Evolutionary conservation across 2,797 vertebrate species (phyloP).

Genomic region (Momotus momota): DNA sequence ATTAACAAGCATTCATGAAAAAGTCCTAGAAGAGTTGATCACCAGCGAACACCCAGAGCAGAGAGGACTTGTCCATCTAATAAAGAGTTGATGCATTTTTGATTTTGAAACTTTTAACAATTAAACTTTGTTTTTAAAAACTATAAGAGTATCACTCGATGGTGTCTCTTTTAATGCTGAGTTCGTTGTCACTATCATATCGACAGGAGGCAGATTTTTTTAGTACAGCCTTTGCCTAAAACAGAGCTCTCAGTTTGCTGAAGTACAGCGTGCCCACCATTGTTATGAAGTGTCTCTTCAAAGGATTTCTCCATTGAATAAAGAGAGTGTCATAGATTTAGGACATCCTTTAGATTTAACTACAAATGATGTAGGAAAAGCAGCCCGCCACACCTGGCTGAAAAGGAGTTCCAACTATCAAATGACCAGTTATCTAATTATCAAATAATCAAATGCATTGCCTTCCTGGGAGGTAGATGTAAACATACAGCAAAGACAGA

Average conservation of each 20-base stretch:
- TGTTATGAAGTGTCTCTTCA: not conserved
- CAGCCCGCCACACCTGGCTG: not conserved
- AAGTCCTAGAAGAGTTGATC: not conserved
- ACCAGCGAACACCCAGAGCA: not conserved
- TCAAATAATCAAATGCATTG: not conserved
- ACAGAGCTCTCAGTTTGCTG: not conserved
- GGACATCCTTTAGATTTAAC: not conserved
- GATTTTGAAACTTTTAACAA: slow-evolving; percentile 32
- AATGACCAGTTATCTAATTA: not conserved
- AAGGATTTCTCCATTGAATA: not conserved
- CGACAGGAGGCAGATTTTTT: not conserved
- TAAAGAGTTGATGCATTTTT: slow-evolving; percentile 1
- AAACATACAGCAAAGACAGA: not conserved
- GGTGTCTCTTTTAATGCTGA: not conserved
- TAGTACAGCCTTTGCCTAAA: not conserved
- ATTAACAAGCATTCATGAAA: not conserved
- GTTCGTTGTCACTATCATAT: not conserved
- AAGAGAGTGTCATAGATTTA: not conserved
- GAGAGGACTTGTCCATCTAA: not conserved
- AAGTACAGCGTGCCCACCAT: not conserved
- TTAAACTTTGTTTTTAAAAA: slow-evolving; percentile 54
- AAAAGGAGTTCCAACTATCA: not conserved
- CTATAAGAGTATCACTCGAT: not conserved
- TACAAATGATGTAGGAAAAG: not conserved
- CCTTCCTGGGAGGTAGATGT: not conserved